Conservation (phyloP, 2,888 invertebrate genomes). For the Leptura quadrifasciata region DNA sequence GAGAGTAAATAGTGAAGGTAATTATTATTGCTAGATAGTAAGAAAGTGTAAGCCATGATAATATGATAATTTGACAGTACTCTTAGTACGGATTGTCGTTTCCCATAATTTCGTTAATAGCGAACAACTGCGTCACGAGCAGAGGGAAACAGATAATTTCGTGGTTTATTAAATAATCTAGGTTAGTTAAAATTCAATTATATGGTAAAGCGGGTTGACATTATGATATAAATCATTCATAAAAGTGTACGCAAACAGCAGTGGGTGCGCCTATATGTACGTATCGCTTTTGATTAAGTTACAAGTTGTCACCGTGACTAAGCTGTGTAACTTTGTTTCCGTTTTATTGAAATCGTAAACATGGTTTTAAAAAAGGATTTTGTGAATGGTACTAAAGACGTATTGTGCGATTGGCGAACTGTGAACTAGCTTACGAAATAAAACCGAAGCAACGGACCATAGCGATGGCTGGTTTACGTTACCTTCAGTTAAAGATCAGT, state of each 20-base stretch:
- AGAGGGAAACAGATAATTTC: slow-evolving; percentile 3
- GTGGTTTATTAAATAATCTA: slow-evolving; percentile 7
- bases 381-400: background rate
- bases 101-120: background rate
- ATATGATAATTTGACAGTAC: background rate
- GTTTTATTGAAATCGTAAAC: background rate
- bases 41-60: too few species aligned
- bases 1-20: too few species aligned
- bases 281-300: slow-evolving; percentile 1
- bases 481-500: too few species aligned
- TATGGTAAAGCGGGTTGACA: background rate
- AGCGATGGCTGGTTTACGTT: too few species aligned
- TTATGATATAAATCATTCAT: slow-evolving; percentile 1
- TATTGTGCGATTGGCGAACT: background rate
- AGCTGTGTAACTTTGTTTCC: slow-evolving; percentile 6
- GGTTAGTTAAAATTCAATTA: slow-evolving; percentile 4
- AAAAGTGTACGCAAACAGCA: background rate
- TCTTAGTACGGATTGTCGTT: background rate
- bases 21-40: too few species aligned
- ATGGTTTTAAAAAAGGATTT: background rate
- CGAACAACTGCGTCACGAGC: background rate
- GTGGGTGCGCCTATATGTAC: background rate
- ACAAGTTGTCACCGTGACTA: slow-evolving; percentile 2
- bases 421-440: background rate
- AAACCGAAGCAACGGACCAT: too few species aligned